Evolutionary conservation across 2,797 vertebrate genomes (phyloP).

Genomic region (Chromobotia macracanthus): DNA sequence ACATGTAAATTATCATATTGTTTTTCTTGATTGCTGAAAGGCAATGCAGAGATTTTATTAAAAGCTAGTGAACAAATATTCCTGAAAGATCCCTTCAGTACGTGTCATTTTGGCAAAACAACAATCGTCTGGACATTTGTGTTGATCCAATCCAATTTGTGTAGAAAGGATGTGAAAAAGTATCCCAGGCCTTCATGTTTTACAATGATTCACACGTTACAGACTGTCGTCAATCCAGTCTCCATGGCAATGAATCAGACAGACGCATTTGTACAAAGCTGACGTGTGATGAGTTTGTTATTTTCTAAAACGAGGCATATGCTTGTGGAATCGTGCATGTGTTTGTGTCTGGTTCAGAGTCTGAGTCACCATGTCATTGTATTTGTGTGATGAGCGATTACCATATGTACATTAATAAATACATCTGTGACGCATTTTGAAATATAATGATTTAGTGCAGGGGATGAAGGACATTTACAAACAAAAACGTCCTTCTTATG

Average conservation of each 20-base stretch:
- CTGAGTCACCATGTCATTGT: conserved; percentile 2
- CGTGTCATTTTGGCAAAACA: not conserved
- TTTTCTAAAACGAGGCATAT: conserved; percentile 26
- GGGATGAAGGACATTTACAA: not conserved
- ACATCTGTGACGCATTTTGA: not conserved
- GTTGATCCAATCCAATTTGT: conserved; percentile 1
- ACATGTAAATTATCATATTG: no score
- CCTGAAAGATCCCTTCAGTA: not conserved
- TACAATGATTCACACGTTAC: conserved; percentile 38
- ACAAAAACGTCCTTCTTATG: not conserved
- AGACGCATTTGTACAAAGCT: conserved; percentile 26
- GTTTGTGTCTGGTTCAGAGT: conserved; percentile 5
- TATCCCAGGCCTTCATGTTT: not conserved
- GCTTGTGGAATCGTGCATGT: not conserved
- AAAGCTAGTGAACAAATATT: not conserved
- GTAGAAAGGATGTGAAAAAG: not conserved
- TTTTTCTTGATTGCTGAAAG: not conserved
- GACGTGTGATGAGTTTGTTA: conserved; percentile 40
- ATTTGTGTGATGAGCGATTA: not conserved
- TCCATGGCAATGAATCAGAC: conserved; percentile 51
- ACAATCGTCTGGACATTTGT: not conserved
- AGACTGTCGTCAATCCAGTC: conserved; percentile 24
- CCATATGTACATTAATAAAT: not conserved
- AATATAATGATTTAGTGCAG: not conserved
- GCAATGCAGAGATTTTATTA: not conserved